Evolutionary conservation across 1,140 invertebrate genomes (phyloP).

Genomic region (Teleogryllus occipitalis): DNA sequence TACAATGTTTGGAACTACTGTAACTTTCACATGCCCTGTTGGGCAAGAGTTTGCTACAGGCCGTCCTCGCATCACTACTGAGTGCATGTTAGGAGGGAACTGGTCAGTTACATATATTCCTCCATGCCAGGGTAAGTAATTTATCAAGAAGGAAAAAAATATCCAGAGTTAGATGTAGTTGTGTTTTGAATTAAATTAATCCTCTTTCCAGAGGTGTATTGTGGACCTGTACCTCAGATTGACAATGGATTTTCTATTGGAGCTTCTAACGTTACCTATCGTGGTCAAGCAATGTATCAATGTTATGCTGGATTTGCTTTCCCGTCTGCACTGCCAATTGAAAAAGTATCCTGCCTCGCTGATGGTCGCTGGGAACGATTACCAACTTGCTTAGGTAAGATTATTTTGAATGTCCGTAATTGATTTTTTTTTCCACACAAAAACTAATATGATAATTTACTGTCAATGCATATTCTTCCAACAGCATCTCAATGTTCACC

Average conservation of each 20-base stretch:
- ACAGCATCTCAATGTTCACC: slow-evolving; percentile 87
- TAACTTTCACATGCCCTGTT: slow-evolving; percentile 83
- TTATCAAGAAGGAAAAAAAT: not conserved
- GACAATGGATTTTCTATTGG: slow-evolving; percentile 94
- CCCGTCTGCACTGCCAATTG: slow-evolving; percentile 73
- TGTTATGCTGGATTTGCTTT: slow-evolving; percentile 96
- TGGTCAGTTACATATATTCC: slow-evolving; percentile 91
- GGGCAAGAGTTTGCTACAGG: slow-evolving; percentile 93
- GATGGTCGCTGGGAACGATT: slow-evolving; percentile 86
- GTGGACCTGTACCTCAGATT: slow-evolving; percentile 93
- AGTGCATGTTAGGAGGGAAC: slow-evolving; percentile 81
- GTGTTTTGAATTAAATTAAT: not conserved
- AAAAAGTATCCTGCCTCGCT: slow-evolving; percentile 80
- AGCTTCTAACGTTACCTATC: slow-evolving; percentile 89
- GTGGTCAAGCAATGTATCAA: slow-evolving; percentile 86
- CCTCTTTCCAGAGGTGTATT: slow-evolving; percentile 74
- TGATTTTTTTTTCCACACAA: not conserved
- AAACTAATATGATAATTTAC: not conserved
- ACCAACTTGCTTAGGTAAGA: slow-evolving; percentile 73
- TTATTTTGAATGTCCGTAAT: not conserved
- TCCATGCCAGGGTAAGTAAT: slow-evolving; percentile 71
- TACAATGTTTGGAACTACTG: slow-evolving; percentile 82
- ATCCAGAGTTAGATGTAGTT: not conserved
- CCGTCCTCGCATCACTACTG: slow-evolving; percentile 69
- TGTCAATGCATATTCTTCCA: slow-evolving; percentile 24